Evolutionary conservation across 2,113 vertebrate genomes (phyloP), one percentile per base, ranked within the genome.

Genomic region (Colius striatus): DNA sequence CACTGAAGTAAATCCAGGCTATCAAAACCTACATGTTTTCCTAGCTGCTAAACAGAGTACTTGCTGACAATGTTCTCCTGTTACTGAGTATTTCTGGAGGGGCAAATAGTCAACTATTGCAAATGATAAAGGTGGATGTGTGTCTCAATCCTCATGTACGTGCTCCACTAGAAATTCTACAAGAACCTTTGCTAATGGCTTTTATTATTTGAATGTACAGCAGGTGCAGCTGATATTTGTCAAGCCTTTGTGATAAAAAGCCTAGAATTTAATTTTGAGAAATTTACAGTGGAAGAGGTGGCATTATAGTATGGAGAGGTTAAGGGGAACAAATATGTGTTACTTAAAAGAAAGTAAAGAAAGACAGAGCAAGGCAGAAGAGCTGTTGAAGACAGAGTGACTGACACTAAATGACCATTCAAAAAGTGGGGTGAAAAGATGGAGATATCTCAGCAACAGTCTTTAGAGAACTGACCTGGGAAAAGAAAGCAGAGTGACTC

Each of bases 101-200:
- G 11, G 13, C 30, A 54, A 53, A 16, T 4, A 67, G 10, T 63
- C 32, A 57, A 17, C 10, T 48, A 5, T 23, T 76, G n/a, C 21
- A 67, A 41, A 20, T 53, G 16, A 17, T 26, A 13, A 63, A 61
- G 82, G 10, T 6, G 4, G 22, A 9, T 74, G 10, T 38, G 8
- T 27, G 2, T 81, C 18, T 86, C 4, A 5, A 9, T 38, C 12
- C 14, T 89, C 9, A 3, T 0, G 0, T 27, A 3, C 5, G 25
- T 18, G 11, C 47, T 87, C 4, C 18, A 6, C 27, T 62, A 25
- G 61, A 84, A 71, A 34, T 3, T 2, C 66, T 25, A 11, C 5
- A 38, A 2, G 30, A 74, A 21, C 30, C 26, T 36, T 62, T 58
- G 43, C 29, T 32, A 43, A 18, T 43, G 45, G 21, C 5, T 70